These are phyloP conservation scores for human (Homo sapiens) DNA, from an alignment of 2,113 vertebrate species.

Conservation along the genomic window GRCh38 chrY:4466001-4466500, in stretches of 20 bases:
- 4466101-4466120: neutral
- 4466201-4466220: neutral
- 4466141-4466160: neutral
- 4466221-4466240: neutral
- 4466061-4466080: neutral
- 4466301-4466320: neutral
- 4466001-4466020: neutral
- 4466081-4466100: neutral
- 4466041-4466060: neutral
- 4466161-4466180: neutral
- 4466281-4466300: neutral
- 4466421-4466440: neutral
- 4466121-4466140: neutral
- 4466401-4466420: neutral
- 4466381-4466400: neutral
- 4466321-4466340: neutral
- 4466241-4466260: neutral
- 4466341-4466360: neutral
- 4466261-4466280: neutral
- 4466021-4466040: conserved; percentile 35
- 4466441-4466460: neutral
- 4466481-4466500: neutral
- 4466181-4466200: neutral
- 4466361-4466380: neutral
- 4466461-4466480: neutral